Percentiles rank a stretch among this genome's conserved stretches.
These are phyloP conservation scores for Sitodiplosis mosellana DNA, from an alignment of 1,140 invertebrate species.

Conservation along the genomic window DNA sequence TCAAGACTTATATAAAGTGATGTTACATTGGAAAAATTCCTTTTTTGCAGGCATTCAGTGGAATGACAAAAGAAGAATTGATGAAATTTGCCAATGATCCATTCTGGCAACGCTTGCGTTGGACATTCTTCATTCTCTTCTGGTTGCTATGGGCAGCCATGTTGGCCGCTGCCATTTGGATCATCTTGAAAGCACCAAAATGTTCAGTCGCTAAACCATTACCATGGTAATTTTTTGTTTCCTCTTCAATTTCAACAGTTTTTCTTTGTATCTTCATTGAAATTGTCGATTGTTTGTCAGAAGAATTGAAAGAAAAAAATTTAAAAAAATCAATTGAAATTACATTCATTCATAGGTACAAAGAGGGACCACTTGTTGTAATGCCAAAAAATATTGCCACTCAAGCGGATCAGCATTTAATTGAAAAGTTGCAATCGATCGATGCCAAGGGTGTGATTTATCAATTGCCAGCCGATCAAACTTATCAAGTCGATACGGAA, in stretches of 20 bases:
- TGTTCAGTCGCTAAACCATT: constrained; percentile 47
- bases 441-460: constrained; percentile 19
- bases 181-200: constrained; percentile 68
- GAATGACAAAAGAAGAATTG: constrained; percentile 77
- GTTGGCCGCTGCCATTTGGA: constrained; percentile 64
- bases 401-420: background rate
- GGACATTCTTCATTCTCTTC: constrained; percentile 68
- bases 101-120: constrained; percentile 72
- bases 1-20: background rate
- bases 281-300: too few relatives aligned
- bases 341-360: constrained; percentile 3
- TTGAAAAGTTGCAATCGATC: constrained; percentile 8
- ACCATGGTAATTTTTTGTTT: constrained; percentile 34
- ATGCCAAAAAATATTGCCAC: constrained; percentile 3
- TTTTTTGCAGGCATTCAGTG: constrained; percentile 39
- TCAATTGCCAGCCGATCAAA: constrained; percentile 14
- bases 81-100: constrained; percentile 85
- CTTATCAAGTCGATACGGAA: constrained; percentile 14
- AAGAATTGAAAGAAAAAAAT: background rate
- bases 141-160: constrained; percentile 75
- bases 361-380: constrained; percentile 17
- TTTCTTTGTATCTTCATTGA: background rate
- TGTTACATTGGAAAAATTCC: background rate
- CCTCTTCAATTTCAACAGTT: constrained; percentile 5
- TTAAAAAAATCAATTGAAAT: background rate